A percentile compares a stretch with the other conserved stretches of the same genome.
Evolutionary conservation across 1,140 invertebrate species (phyloP).

Genomic region (Hesperophylax magnus): DNA sequence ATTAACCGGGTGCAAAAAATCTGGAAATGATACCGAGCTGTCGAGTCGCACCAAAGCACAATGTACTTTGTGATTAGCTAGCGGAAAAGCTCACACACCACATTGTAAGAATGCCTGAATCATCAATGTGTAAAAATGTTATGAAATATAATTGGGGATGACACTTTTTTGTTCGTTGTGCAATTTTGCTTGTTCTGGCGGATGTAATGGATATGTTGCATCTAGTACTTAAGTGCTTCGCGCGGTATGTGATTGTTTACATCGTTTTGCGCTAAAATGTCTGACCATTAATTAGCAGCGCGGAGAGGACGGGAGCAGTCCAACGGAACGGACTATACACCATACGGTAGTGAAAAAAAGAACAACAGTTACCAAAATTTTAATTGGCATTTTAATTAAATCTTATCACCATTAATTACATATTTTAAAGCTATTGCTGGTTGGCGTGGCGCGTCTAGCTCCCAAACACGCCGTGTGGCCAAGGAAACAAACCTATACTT

Average conservation of each 20-base stretch:
- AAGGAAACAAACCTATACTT: too few relatives aligned
- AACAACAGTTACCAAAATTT: constrained; percentile 50
- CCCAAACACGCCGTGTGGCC: too few relatives aligned
- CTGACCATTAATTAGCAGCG: constrained; percentile 46
- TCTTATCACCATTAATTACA: constrained; percentile 44
- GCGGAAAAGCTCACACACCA: background rate
- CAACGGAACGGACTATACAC: constrained; percentile 31
- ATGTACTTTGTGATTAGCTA: background rate
- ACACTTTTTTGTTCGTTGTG: background rate
- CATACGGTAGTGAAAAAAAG: constrained; percentile 27
- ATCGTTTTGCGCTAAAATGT: constrained; percentile 48
- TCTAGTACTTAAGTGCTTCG: constrained; percentile 37
- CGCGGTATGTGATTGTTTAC: constrained; percentile 45
- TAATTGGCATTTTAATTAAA: constrained; percentile 50
- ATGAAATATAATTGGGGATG: background rate
- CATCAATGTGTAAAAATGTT: background rate
- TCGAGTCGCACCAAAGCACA: constrained; percentile 27
- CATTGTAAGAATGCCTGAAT: background rate
- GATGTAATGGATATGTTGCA: background rate
- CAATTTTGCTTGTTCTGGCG: background rate
- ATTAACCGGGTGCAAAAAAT: constrained; percentile 40
- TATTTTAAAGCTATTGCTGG: constrained; percentile 7
- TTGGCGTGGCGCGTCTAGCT: too few relatives aligned
- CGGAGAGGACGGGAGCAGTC: constrained; percentile 17
- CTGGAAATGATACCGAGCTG: constrained; percentile 28